Percentiles rank a stretch among this genome's conserved stretches.
phyloP scores from a whole-genome alignment of 2,113 vertebrate species.

The Aythya baeri region DNA sequence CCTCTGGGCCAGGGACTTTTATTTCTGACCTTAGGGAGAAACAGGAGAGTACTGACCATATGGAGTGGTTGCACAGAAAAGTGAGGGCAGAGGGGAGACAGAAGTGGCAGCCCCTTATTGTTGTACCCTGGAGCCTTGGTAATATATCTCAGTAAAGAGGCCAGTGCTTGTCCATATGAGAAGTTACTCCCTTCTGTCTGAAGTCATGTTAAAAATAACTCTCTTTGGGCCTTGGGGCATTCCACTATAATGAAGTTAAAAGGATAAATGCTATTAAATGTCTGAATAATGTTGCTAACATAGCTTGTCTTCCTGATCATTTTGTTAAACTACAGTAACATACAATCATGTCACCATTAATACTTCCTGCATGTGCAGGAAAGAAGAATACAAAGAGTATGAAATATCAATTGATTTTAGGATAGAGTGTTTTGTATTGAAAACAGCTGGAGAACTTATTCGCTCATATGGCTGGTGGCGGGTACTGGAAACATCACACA shows the following conservation, averaged over 20 bases:
- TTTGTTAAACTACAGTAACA: slow-evolving; percentile 69
- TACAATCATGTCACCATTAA: slow-evolving; percentile 71
- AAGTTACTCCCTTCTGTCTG: slow-evolving; percentile 52
- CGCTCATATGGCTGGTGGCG: slow-evolving; percentile 10
- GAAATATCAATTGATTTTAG: slow-evolving; percentile 67
- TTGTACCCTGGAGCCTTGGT: slow-evolving; percentile 1
- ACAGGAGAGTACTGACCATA: slow-evolving; percentile 50
- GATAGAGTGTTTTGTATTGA: slow-evolving; percentile 61
- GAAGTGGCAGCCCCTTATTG: not conserved
- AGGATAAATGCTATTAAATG: slow-evolving; percentile 74
- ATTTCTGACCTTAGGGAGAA: slow-evolving; percentile 56
- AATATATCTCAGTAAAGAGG: slow-evolving; percentile 37
- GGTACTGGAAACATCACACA: slow-evolving; percentile 55
- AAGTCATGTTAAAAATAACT: slow-evolving; percentile 63
- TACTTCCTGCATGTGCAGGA: slow-evolving; percentile 69
- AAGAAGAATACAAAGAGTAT: slow-evolving; percentile 65
- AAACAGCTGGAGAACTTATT: slow-evolving; percentile 55
- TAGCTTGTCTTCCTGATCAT: slow-evolving; percentile 67
- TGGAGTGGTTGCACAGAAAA: not conserved
- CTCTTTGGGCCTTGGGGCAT: slow-evolving; percentile 41
- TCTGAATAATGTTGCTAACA: slow-evolving; percentile 73
- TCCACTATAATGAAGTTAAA: slow-evolving; percentile 66
- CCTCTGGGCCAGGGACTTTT: slow-evolving; percentile 6
- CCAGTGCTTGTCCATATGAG: slow-evolving; percentile 4
- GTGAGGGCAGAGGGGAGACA: not conserved